Evolutionary conservation across 2,888 invertebrate genomes (phyloP).

Genomic region (Heteromurus nitidus): DNA sequence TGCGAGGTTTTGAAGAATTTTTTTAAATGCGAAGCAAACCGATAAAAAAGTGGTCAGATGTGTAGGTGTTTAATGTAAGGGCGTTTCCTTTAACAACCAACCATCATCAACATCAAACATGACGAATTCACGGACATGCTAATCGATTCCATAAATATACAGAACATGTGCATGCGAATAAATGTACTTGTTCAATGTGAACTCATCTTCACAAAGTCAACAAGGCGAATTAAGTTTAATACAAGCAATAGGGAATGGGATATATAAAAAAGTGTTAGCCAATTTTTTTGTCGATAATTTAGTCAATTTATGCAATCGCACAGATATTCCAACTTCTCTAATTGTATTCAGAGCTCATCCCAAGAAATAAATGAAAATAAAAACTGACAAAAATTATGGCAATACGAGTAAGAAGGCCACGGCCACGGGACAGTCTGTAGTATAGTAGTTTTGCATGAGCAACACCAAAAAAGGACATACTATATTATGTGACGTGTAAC

Average conservation of each 20-base stretch:
- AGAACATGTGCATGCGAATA: not conserved
- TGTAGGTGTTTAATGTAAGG: constrained; percentile 64
- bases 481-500: not conserved
- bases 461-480: not conserved
- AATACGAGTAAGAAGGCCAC: constrained; percentile 59
- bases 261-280: too few species aligned
- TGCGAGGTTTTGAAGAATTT: not conserved
- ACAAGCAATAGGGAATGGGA: too few species aligned
- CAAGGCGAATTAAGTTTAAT: not conserved
- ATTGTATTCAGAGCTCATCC: too few species aligned
- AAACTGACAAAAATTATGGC: constrained; percentile 22
- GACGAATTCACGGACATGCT: constrained; percentile 56
- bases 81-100: constrained; percentile 58
- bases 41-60: constrained; percentile 35
- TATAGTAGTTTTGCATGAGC: not conserved
- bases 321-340: too few species aligned
- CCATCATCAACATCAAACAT: constrained; percentile 42
- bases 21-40: not conserved
- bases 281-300: too few species aligned
- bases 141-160: constrained; percentile 58
- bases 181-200: constrained; percentile 27
- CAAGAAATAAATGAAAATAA: not conserved
- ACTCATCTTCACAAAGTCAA: constrained; percentile 37
- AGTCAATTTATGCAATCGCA: too few species aligned
- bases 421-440: constrained; percentile 33